Evolutionary conservation across 2,888 invertebrate species (phyloP), one percentile per base, ranked within the genome.

Genomic region (Pseudeuparius sepicola): DNA sequence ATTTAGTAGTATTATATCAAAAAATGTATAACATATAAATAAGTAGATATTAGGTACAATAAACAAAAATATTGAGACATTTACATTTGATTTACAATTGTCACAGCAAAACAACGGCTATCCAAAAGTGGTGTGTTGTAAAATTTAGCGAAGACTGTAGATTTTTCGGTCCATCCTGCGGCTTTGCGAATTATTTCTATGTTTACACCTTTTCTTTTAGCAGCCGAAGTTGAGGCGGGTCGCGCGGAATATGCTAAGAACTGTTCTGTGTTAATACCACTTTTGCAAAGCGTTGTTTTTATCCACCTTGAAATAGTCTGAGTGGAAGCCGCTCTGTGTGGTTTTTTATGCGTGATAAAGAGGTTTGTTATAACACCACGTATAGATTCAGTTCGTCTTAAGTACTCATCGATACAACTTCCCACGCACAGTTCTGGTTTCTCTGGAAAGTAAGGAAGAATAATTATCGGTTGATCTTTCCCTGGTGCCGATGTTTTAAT

Each of bases 71-170:
- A n/a, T n/a, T n/a, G n/a, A n/a, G n/a, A n/a, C n/a, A n/a, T n/a
- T n/a, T n/a, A n/a, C n/a, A n/a, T n/a, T n/a, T n/a, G n/a, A n/a
- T n/a, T n/a, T n/a, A n/a, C n/a, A n/a, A n/a, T n/a, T n/a, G n/a
- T n/a, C n/a, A n/a, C n/a, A n/a, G n/a, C n/a, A n/a, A n/a, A n/a
- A n/a, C n/a, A n/a, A n/a, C n/a, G n/a, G n/a, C n/a, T n/a, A n/a
- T n/a, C n/a, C n/a, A n/a, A n/a, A n/a, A 35, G 9, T 12, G 40
- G 40, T 23, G 17, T 40, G 32, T 40, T 37, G 18, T 41, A 38
- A 35, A 35, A 41, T 20, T 12, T 20, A 24, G 28, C 36, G 26
- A 38, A 41, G 5, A 28, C 20, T 24, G 28, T 16, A 7, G 38
- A 41, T 7, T 35, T 36, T 15, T 24, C 14, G 12, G 38, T 27